Conservation (phyloP, 2,113 vertebrate species). For the Lampris incognitus region DNA sequence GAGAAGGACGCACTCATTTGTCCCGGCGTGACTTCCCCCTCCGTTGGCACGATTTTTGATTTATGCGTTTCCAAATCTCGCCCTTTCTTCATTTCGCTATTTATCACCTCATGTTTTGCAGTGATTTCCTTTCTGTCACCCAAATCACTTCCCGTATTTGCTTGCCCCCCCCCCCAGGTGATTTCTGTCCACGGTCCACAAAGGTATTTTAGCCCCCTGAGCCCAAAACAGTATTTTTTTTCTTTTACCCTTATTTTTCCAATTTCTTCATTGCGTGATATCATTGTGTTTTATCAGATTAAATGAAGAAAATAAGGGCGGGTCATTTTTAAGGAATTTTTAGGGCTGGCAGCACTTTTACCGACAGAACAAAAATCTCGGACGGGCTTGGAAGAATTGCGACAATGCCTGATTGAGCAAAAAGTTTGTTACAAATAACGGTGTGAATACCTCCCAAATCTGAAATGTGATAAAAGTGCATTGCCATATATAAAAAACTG, state of each 20-base stretch:
- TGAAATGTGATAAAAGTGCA: conserved; percentile 7
- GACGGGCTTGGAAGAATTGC: conserved; percentile 20
- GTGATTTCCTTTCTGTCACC: conserved; percentile 4
- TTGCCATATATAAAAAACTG: not conserved
- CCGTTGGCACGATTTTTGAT: not conserved
- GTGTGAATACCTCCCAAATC: not conserved
- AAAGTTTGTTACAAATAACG: conserved; percentile 8
- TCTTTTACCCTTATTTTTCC: not conserved
- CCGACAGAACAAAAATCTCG: conserved; percentile 7
- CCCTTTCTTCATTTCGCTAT: not conserved
- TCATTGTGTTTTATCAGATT: no score
- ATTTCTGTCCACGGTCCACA: no score
- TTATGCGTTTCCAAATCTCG: not conserved
- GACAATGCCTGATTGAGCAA: no score
- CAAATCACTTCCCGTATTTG: no score
- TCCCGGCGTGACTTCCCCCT: conserved; percentile 5
- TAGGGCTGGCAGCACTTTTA: conserved; percentile 21
- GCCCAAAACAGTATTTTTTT: not conserved
- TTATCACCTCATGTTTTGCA: not conserved
- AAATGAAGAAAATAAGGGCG: no score
- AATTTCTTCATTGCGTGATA: not conserved
- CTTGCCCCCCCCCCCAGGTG: no score
- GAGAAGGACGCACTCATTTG: conserved; percentile 11
- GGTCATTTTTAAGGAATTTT: no score
- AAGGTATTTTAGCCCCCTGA: no score